Evolutionary conservation across 2,113 vertebrate species (phyloP).

Genomic region (Pristiophorus japonicus): DNA sequence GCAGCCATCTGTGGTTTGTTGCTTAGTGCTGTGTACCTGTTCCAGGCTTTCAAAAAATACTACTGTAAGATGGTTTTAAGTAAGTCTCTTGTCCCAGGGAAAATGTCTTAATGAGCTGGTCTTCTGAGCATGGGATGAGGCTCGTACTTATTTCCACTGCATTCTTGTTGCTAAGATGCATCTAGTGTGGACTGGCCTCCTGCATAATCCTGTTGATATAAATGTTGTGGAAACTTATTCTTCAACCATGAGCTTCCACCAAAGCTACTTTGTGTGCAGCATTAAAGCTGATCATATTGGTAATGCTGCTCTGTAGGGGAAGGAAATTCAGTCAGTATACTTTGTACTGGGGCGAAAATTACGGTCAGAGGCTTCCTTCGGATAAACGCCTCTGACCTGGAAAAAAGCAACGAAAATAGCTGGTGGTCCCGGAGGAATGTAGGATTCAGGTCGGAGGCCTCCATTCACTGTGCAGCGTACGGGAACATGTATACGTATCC

Average conservation of each 20-base stretch:
- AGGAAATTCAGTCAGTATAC: neutral
- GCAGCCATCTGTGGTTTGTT: constrained; percentile 61
- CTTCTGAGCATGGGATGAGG: no score
- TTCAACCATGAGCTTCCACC: neutral
- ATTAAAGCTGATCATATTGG: neutral
- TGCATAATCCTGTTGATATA: neutral
- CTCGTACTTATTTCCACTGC: neutral
- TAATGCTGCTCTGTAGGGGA: neutral
- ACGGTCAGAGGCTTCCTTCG: no score
- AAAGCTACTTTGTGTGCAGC: neutral
- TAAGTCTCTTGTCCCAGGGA: neutral
- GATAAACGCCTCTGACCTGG: no score
- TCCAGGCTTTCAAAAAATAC: neutral
- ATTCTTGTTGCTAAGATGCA: neutral
- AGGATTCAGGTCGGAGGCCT: no score
- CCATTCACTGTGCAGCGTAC: no score
- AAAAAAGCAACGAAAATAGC: no score
- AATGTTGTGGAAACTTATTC: neutral
- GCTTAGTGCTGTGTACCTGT: constrained; percentile 46
- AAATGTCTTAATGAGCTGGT: neutral
- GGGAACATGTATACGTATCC: no score
- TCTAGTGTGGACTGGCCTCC: neutral
- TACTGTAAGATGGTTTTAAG: neutral
- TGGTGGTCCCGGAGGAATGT: no score
- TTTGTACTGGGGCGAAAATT: no score